Conservation (phyloP, 2,888 invertebrate species). For the Spilosoma lubricipeda region DNA sequence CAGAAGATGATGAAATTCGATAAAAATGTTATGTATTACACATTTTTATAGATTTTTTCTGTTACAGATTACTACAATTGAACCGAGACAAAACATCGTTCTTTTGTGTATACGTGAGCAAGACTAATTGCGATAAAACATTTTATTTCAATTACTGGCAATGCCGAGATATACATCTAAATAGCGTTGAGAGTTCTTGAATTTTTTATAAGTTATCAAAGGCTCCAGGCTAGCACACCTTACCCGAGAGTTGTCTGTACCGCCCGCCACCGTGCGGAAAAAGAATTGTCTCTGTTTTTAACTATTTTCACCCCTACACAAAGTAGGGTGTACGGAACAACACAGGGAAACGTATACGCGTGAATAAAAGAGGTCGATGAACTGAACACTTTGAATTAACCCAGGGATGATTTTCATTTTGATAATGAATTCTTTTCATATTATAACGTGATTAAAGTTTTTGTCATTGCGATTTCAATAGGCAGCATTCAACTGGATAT, state of each 20-base stretch:
- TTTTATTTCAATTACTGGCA: slow-evolving; percentile 12
- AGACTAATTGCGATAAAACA: neutral
- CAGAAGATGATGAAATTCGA: neutral
- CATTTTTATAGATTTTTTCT: neutral
- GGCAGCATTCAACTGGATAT: neutral
- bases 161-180: slow-evolving; percentile 34
- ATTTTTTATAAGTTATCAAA: slow-evolving; percentile 81
- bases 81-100: neutral
- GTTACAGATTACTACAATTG: neutral
- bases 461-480: too few relatives aligned
- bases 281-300: slow-evolving; percentile 65
- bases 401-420: slow-evolving; percentile 25
- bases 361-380: slow-evolving; percentile 57
- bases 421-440: slow-evolving; percentile 21
- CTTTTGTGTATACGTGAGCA: neutral
- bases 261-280: slow-evolving; percentile 51
- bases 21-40: neutral
- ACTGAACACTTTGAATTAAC: slow-evolving; percentile 42
- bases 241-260: slow-evolving; percentile 50
- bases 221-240: slow-evolving; percentile 63
- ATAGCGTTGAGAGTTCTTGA: slow-evolving; percentile 66
- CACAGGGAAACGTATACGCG: slow-evolving; percentile 65
- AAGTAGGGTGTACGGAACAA: slow-evolving; percentile 58
- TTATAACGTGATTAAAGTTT: too few relatives aligned
- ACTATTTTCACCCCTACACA: slow-evolving; percentile 66